phyloP scores from a whole-genome alignment of 2,113 vertebrate genomes.

The Sinocyclocheilus maitianheensis region DNA sequence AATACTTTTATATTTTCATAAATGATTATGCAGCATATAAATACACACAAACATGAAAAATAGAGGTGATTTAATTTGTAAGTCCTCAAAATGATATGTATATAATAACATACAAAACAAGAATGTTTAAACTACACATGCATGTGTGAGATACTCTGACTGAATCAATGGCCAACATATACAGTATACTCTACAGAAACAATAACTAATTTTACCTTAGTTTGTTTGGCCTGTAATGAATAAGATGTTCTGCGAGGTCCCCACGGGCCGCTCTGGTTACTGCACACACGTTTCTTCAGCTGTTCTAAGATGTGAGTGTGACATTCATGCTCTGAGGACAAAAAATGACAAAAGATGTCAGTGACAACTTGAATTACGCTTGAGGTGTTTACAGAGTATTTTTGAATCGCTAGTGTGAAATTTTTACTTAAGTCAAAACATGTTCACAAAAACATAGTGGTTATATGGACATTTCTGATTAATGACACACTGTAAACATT shows the following conservation, averaged over 20 bases:
- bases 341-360: slow-evolving; percentile 17
- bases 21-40: background rate
- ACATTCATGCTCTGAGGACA: slow-evolving; percentile 49
- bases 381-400: background rate
- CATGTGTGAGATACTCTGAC: background rate
- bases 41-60: background rate
- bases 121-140: background rate
- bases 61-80: background rate
- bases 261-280: slow-evolving; percentile 36
- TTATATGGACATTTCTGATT: background rate
- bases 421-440: background rate
- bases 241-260: slow-evolving; percentile 26
- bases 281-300: slow-evolving; percentile 39
- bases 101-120: background rate
- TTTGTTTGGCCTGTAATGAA: slow-evolving; percentile 10
- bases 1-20: background rate
- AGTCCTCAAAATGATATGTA: background rate
- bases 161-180: background rate
- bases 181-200: slow-evolving; percentile 35
- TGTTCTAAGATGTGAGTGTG: slow-evolving; percentile 31
- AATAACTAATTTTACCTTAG: slow-evolving; percentile 35
- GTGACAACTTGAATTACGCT: slow-evolving; percentile 12
- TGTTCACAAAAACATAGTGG: background rate
- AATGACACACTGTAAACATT: background rate
- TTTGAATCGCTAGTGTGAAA: slow-evolving; percentile 15